Evolutionary conservation across 2,797 vertebrate species (phyloP).

Genomic region (Rousettus madagascariensis): DNA sequence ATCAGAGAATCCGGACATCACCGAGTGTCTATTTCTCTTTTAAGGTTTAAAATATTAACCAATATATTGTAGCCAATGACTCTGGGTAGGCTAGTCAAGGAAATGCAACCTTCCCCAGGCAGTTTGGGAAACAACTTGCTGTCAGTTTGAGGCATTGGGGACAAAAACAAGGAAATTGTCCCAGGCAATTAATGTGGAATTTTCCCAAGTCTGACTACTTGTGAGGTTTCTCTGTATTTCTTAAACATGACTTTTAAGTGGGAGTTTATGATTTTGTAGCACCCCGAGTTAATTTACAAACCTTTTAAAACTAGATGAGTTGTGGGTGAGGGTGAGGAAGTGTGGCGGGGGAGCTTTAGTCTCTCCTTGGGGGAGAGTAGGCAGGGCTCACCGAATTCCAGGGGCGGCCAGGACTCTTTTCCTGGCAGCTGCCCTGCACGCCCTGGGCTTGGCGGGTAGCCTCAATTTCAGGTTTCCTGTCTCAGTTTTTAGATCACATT

Average conservation of each 20-base stretch:
- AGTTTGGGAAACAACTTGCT: not conserved
- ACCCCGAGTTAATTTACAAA: not conserved
- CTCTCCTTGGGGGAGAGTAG: not conserved
- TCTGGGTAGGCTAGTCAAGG: too few relatives aligned
- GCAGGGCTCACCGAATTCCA: too few relatives aligned
- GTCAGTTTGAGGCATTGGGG: not conserved
- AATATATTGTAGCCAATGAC: not conserved
- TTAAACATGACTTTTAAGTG: not conserved
- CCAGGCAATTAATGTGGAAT: not conserved
- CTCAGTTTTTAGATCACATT: not conserved
- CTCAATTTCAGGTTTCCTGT: not conserved
- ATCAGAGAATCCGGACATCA: not conserved
- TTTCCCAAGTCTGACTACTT: not conserved
- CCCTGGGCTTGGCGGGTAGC: not conserved
- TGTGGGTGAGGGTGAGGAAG: not conserved
- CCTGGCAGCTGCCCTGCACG: too few relatives aligned
- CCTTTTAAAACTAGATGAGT: not conserved
- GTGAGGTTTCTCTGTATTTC: not conserved
- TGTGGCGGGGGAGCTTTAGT: accelerated
- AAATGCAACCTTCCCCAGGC: not conserved
- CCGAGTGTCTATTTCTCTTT: not conserved
- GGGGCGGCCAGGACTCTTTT: not conserved
- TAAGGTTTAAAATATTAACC: not conserved
- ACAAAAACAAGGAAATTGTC: not conserved
- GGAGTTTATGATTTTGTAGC: not conserved